Evolutionary conservation across 2,797 vertebrate genomes (phyloP), one percentile per base, ranked within the genome.

Genomic region (Lutjanus campechanus): DNA sequence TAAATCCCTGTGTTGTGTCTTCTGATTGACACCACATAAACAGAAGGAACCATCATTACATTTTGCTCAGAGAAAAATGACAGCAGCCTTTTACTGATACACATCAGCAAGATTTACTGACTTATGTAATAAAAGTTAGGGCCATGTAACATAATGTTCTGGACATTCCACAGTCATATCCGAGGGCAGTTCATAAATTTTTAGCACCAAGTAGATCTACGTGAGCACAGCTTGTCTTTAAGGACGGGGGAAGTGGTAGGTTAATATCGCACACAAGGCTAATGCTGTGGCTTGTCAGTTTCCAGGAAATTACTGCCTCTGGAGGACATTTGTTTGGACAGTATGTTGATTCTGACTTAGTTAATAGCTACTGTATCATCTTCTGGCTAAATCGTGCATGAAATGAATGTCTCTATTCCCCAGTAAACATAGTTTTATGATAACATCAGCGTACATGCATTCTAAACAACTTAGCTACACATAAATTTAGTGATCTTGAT

Each of bases 281-380:
- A 63, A 64, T 55, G 71, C 65, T 73, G 77, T n/a, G 17, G 55
- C 44, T 53, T 77, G 69, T 76, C 65, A n/a, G 61, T 76, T 88
- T 87, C 71, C 73, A 70, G 79, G 79, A 88, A 74, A 82, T 77
- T 0, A 63, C 58, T 66, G 69, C 78, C 72, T 81, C 75, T 72
- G 61, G 61, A 76, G 73, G 73, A 83, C 64, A 77, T 82, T 69
- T 88, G 86, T 89, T 89, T 88, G 72, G 78, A 84, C 76, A 69
- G 73, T 81, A 7, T 88, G 84, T 83, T 88, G 71, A 77, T 87
- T 82, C 59, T 56, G 73, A 79, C 51, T 67, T 79, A 61, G 61
- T 83, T 85, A 84, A 68, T 83, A 77, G 67, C 75, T 65, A 69
- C 76, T 65, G 72, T 65, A 77, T 90, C 86, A 73, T 91, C 76